Percentiles rank a stretch among this genome's conserved stretches.
These are phyloP conservation scores for Ceuthmochares aereus DNA, from an alignment of 2,113 vertebrate species.

Conservation along the genomic window DNA sequence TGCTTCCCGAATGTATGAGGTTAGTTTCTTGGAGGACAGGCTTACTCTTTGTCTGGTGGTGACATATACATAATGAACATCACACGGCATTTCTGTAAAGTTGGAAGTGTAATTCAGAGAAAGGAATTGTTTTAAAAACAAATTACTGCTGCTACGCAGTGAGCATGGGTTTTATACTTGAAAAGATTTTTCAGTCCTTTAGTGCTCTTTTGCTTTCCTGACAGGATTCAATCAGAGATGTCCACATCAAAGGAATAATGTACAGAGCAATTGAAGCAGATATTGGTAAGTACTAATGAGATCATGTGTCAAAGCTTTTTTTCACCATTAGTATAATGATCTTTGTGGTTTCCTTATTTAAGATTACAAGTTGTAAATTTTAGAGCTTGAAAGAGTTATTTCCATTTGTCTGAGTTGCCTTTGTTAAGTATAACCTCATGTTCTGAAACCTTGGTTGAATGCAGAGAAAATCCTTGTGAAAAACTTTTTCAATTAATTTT, in stretches of 20 bases:
- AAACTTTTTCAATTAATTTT: not conserved
- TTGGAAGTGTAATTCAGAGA: not conserved
- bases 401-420: not conserved
- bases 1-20: not conserved
- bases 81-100: not conserved
- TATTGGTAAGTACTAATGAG: slow-evolving; percentile 82
- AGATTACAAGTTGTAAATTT: not conserved
- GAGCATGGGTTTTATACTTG: not conserved
- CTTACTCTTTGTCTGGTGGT: not conserved
- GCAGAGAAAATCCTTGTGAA: not conserved
- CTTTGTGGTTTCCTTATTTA: not conserved
- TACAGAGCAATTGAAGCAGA: slow-evolving; percentile 95
- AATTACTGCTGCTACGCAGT: not conserved
- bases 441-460: not conserved
- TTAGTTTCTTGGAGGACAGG: not conserved
- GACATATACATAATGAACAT: not conserved
- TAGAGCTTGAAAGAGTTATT: not conserved
- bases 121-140: not conserved
- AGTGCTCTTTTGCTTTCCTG: slow-evolving; percentile 43
- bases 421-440: not conserved
- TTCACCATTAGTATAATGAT: not conserved
- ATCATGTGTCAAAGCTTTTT: not conserved
- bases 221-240: slow-evolving; percentile 94
- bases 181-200: not conserved
- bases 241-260: slow-evolving; percentile 97